Evolutionary conservation across 2,797 vertebrate species (phyloP).

Genomic region (Fringilla coelebs): DNA sequence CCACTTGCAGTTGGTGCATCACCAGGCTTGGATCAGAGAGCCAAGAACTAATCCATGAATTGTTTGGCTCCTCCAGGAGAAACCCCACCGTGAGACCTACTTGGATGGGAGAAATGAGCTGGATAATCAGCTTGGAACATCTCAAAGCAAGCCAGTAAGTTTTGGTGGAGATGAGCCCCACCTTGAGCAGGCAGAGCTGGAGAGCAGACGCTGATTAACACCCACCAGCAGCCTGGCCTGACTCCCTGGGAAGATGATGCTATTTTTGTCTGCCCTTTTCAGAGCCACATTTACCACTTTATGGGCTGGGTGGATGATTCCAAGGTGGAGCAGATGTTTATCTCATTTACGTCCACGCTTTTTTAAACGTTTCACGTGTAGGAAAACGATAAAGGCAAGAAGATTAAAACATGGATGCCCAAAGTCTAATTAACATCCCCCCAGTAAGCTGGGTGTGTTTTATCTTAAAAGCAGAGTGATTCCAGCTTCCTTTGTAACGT

Average conservation of each 20-base stretch:
- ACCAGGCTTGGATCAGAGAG: neutral
- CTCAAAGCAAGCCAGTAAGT: neutral
- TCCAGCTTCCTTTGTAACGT: constrained; percentile 13
- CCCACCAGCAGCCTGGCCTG: neutral
- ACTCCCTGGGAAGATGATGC: neutral
- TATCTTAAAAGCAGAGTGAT: constrained; percentile 18
- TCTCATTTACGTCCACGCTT: neutral
- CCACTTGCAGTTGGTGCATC: neutral
- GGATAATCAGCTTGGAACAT: neutral
- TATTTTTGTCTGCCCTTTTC: neutral
- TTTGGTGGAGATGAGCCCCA: neutral
- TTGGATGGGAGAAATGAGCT: neutral
- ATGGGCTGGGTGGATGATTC: neutral
- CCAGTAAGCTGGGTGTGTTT: neutral
- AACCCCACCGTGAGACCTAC: neutral
- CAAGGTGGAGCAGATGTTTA: constrained; percentile 35
- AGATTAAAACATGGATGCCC: constrained; percentile 21
- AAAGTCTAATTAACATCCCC: constrained; percentile 21
- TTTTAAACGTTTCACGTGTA: constrained; percentile 7
- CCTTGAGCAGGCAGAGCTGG: neutral
- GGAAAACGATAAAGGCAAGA: constrained; percentile 23
- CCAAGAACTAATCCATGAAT: neutral
- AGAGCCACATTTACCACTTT: neutral
- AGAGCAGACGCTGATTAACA: neutral
- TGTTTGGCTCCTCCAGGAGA: neutral